These are phyloP conservation scores for Cuculus canorus DNA, from an alignment of 2,797 vertebrate species.

Conservation along the genomic window DNA sequence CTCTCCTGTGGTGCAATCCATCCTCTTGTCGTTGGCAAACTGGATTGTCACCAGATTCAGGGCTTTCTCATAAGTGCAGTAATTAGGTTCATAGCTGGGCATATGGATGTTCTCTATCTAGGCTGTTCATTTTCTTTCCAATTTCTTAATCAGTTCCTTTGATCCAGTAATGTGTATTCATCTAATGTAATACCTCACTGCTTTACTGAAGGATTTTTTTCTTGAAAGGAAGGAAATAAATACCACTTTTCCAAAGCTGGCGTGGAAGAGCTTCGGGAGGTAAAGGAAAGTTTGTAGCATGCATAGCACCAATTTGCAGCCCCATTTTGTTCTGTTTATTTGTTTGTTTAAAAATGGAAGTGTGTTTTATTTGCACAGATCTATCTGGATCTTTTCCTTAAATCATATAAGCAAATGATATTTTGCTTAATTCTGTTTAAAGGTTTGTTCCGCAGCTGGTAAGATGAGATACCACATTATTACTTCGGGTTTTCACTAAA, in stretches of 20 bases:
- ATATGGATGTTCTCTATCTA: not conserved
- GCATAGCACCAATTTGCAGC: not conserved
- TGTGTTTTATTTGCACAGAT: not conserved
- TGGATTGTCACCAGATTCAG: not conserved
- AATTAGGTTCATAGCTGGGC: not conserved
- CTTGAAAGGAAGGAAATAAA: not conserved
- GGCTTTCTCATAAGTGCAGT: not conserved
- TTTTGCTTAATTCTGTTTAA: slow-evolving; percentile 20
- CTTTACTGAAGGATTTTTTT: not conserved
- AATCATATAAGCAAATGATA: not conserved
- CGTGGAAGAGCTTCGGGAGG: not conserved
- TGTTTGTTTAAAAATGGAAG: not conserved
- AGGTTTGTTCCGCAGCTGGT: not conserved
- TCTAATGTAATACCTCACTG: not conserved
- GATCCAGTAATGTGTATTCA: not conserved
- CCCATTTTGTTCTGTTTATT: not conserved
- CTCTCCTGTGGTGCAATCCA: not conserved
- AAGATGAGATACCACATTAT: not conserved
- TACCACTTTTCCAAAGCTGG: not conserved
- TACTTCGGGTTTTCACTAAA: not conserved
- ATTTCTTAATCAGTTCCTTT: not conserved
- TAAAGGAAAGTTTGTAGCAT: not conserved
- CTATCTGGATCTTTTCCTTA: not conserved
- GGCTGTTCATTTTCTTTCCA: not conserved
- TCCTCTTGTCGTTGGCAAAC: not conserved